Conservation (phyloP, 2,113 vertebrate genomes). For the Terrapene triunguis region DNA sequence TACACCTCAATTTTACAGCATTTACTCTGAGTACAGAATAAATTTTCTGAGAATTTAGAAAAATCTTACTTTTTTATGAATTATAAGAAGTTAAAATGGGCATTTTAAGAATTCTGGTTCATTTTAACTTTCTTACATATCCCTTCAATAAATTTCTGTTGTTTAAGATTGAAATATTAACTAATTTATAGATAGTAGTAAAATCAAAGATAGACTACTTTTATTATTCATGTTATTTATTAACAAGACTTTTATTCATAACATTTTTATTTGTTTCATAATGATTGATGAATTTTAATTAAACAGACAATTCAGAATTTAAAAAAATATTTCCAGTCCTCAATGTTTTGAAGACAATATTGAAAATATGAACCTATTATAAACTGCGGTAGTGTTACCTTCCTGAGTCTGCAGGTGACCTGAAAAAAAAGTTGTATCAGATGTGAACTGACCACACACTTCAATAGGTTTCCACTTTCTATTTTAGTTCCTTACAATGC, state of each 20-base stretch:
- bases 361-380: too few species aligned
- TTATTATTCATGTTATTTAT: neutral
- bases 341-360: neutral
- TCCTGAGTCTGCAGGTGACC: too few species aligned
- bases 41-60: neutral
- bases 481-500: too few species aligned
- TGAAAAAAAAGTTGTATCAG: too few species aligned
- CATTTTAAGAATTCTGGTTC: neutral
- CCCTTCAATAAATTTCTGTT: neutral
- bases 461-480: too few species aligned
- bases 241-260: neutral
- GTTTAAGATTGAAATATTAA: neutral
- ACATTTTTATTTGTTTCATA: neutral
- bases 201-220: neutral
- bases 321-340: neutral
- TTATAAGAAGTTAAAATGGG: neutral
- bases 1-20: neutral
- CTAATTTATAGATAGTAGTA: neutral
- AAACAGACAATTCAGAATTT: neutral
- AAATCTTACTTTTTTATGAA: neutral
- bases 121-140: neutral
- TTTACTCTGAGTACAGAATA: neutral
- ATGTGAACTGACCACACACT: too few species aligned
- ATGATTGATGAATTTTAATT: neutral
- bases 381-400: too few species aligned